Evolutionary conservation across 2,113 vertebrate genomes (phyloP), one percentile per base, ranked within the genome.

Genomic region (Rhynchopsitta pachyrhyncha): DNA sequence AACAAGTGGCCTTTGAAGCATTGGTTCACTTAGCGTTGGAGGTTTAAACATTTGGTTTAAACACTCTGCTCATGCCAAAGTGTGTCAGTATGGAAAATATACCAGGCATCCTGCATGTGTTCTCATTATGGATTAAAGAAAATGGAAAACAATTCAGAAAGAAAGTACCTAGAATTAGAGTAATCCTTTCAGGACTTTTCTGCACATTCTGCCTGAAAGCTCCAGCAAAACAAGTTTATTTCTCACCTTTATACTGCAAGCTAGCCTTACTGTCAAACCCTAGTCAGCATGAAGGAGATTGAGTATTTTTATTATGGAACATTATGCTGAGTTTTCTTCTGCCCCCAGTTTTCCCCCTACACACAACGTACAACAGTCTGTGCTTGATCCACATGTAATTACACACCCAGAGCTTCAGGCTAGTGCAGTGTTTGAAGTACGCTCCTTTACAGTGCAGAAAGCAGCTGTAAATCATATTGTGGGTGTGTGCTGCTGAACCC

Each of bases 1-100:
- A 92, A 93, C 60, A 95, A 96, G 88, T 22, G 68, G 67, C 52
- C 76, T 95, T 84, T 86, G 90, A 83, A 90, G 85, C 53, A 2
- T 49, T 46, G 78, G 31, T 77, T 94, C 70, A 3, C 75, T 77
- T 74, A 35, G 89, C 1, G 0, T 6, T 14, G 7, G 64, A 9
- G 10, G 44, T 78, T 86, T 28, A n/a, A 80, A 76, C 53, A 20
- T 80, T 92, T 79, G 66, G 44, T 47, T 89, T 66, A 59, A 87
- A 84, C 47, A 24, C 69, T 37, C 71, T 83, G 55, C 57, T 90
- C 44, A 17, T 86, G 86, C 73, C 92, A 91, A 17, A 86, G 66
- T 46, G 8, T 84, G 88, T 92, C 85, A 64, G 70, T 24, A 46
- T 91, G 91, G 93, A 96, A 96, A 96, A 91, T 76, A 73, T 1